phyloP scores from a whole-genome alignment of 2,113 vertebrate genomes.

The Danio rerio region DNA sequence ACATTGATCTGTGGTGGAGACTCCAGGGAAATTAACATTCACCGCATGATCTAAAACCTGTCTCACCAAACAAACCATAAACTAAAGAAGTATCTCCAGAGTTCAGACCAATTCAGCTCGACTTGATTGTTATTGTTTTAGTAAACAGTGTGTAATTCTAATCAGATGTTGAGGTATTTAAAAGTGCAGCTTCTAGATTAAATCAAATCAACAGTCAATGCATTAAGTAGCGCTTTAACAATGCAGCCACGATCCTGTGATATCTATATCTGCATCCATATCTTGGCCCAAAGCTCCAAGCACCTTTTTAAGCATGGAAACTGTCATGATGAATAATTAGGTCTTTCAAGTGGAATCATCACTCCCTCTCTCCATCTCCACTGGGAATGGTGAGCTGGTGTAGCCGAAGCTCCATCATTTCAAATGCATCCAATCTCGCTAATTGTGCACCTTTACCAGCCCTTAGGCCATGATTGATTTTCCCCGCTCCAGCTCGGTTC shows the following conservation, averaged over 20 bases:
- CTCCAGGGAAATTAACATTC: slow-evolving; percentile 49
- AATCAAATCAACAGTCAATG: neutral
- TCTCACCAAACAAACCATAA: slow-evolving; percentile 49
- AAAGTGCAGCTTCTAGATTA: slow-evolving; percentile 8
- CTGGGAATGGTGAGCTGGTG: slow-evolving; percentile 27
- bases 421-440: slow-evolving; percentile 45
- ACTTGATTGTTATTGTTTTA: neutral
- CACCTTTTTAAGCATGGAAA: slow-evolving; percentile 27
- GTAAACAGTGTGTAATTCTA: neutral
- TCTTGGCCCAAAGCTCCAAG: slow-evolving; percentile 16
- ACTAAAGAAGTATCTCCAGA: slow-evolving; percentile 57
- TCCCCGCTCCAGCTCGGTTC: slow-evolving; percentile 24
- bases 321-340: slow-evolving; percentile 49
- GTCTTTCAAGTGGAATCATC: slow-evolving; percentile 27
- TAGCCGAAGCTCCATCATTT: slow-evolving; percentile 33
- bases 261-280: slow-evolving; percentile 32
- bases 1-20: slow-evolving; percentile 42
- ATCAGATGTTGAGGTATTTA: neutral
- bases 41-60: slow-evolving; percentile 37
- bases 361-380: slow-evolving; percentile 8
- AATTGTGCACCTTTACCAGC: slow-evolving; percentile 61
- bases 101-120: slow-evolving; percentile 45
- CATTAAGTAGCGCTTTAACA: neutral
- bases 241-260: slow-evolving; percentile 3
- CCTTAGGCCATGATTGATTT: slow-evolving; percentile 50